A percentile compares a stretch with the other conserved stretches of the same genome.
These are phyloP conservation scores for Ascaphus truei DNA, from an alignment of 2,113 vertebrate genomes.

Conservation along the genomic window DNA sequence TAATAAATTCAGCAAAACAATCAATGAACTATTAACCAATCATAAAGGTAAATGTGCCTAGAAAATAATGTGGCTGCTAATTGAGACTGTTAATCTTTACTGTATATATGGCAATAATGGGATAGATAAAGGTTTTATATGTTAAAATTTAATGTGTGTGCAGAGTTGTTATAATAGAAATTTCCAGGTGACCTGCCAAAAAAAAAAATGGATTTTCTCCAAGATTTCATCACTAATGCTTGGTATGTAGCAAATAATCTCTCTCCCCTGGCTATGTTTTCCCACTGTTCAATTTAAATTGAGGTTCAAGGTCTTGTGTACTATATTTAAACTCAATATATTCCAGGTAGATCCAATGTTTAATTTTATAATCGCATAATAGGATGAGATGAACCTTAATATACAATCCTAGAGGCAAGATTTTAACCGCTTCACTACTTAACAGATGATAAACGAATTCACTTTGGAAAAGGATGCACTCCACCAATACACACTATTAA, in stretches of 20 bases:
- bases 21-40: too few relatives aligned
- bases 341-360: constrained; percentile 22
- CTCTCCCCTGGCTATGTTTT: constrained; percentile 11
- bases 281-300: constrained; percentile 30
- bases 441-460: constrained; percentile 22
- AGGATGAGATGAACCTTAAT: neutral
- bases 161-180: constrained; percentile 2
- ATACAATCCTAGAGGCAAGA: neutral
- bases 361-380: constrained; percentile 25
- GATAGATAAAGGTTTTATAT: neutral
- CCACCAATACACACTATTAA: neutral
- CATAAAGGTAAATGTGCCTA: too few relatives aligned
- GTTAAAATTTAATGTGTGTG: neutral
- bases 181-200: constrained; percentile 12
- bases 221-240: constrained; percentile 21
- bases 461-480: neutral
- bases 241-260: constrained; percentile 24
- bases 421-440: neutral
- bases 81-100: neutral
- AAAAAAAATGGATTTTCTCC: neutral
- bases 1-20: too few relatives aligned
- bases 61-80: neutral
- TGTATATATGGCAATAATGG: neutral
- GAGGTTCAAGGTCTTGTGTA: constrained; percentile 26
- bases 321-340: constrained; percentile 36